Percentiles rank a stretch among this genome's conserved stretches.
These are phyloP conservation scores for Poeciliopsis turneri DNA, from an alignment of 2,797 vertebrate species.

Conservation along the genomic window DNA sequence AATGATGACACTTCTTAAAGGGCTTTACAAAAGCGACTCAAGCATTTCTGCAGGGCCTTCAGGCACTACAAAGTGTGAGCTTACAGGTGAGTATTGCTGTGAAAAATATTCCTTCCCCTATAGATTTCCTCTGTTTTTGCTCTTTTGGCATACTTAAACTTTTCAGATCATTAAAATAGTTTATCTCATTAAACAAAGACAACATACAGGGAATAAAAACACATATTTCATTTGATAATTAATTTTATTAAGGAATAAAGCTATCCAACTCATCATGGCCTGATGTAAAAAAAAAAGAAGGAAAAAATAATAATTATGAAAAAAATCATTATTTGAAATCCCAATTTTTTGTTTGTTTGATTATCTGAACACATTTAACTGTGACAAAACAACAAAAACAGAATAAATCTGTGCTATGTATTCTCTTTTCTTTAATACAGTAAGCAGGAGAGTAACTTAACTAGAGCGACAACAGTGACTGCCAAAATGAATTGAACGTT, in stretches of 20 bases:
- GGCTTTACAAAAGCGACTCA: slow-evolving; percentile 63
- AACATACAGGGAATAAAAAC: background rate
- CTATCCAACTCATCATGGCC: background rate
- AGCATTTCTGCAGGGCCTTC: slow-evolving; percentile 39
- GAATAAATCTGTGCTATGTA: background rate
- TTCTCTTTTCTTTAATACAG: background rate
- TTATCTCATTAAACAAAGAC: background rate
- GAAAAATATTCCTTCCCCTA: too few species aligned
- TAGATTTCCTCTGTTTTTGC: background rate
- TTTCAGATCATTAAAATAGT: background rate
- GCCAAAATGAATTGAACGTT: slow-evolving; percentile 48
- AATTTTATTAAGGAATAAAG: background rate
- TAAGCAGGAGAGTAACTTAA: slow-evolving; percentile 30
- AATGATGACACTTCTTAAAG: slow-evolving; percentile 60
- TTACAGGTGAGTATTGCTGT: slow-evolving; percentile 10
- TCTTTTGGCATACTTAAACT: background rate
- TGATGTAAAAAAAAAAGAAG: background rate
- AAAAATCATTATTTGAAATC: background rate
- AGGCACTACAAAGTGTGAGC: slow-evolving; percentile 51
- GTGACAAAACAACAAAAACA: background rate
- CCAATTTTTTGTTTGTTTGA: background rate
- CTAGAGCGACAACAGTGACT: slow-evolving; percentile 25
- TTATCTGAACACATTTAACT: background rate
- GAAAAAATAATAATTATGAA: background rate
- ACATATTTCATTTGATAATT: background rate